Evolutionary conservation across 1,140 invertebrate genomes (phyloP).

Genomic region (Spodoptera frugiperda): DNA sequence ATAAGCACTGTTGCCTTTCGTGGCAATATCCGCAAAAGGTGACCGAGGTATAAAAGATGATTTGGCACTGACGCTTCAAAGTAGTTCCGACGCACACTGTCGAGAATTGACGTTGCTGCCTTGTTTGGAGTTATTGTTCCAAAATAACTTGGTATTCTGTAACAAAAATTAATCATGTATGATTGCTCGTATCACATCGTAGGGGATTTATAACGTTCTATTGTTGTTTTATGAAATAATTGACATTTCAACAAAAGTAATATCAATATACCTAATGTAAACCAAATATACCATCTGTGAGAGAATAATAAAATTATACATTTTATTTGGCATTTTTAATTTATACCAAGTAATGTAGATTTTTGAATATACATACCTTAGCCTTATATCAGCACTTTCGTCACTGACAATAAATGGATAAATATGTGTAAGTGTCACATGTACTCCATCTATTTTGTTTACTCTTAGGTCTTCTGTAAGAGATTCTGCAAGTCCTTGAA

Average conservation of each 20-base stretch:
- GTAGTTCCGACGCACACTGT: slow-evolving; percentile 88
- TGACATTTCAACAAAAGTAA: not conserved
- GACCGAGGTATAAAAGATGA: slow-evolving; percentile 87
- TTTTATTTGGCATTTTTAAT: too few relatives aligned
- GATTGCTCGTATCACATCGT: too few relatives aligned
- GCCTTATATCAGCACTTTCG: slow-evolving; percentile 86
- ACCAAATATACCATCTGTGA: not conserved
- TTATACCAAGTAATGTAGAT: too few relatives aligned
- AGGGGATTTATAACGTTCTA: too few relatives aligned
- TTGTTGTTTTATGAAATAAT: not conserved
- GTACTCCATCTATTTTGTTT: slow-evolving; percentile 85
- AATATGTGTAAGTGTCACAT: slow-evolving; percentile 87
- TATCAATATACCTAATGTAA: too few relatives aligned
- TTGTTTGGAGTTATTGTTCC: slow-evolving; percentile 87
- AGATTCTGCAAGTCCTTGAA: slow-evolving; percentile 89
- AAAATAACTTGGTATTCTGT: slow-evolving; percentile 89
- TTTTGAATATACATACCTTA: slow-evolving; percentile 87
- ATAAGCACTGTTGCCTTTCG: slow-evolving; percentile 88
- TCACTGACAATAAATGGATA: slow-evolving; percentile 88
- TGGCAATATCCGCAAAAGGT: slow-evolving; percentile 87
- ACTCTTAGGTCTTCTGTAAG: slow-evolving; percentile 87
- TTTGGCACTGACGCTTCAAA: slow-evolving; percentile 88
- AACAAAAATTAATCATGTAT: too few relatives aligned
- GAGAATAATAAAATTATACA: too few relatives aligned
- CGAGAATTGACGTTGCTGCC: slow-evolving; percentile 87